phyloP scores from a whole-genome alignment of 2,797 vertebrate species.

The Epinephelus malabaricus region DNA sequence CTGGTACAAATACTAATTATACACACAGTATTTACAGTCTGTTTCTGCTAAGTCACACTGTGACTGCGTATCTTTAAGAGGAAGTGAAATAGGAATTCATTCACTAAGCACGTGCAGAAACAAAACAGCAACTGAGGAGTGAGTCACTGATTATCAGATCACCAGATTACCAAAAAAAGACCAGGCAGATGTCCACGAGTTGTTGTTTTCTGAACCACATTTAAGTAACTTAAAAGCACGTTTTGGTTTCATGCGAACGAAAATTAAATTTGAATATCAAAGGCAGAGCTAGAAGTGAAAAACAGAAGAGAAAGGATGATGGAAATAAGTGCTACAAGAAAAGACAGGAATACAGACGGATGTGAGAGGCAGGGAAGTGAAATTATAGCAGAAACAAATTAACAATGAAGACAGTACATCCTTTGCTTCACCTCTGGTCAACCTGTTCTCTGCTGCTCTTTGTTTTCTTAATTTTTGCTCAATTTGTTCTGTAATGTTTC shows the following conservation, averaged over 20 bases:
- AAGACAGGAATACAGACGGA: background rate
- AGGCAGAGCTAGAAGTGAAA: slow-evolving; percentile 20
- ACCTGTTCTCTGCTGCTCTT: slow-evolving; percentile 25
- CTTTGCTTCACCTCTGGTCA: slow-evolving; percentile 33
- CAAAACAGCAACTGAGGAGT: slow-evolving; percentile 53
- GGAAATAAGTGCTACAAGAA: background rate
- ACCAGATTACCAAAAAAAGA: slow-evolving; percentile 34
- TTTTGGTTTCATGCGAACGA: slow-evolving; percentile 12
- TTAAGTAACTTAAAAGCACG: background rate
- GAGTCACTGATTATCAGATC: slow-evolving; percentile 48
- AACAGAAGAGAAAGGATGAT: slow-evolving; percentile 14
- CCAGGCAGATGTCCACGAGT: background rate
- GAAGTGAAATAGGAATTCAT: slow-evolving; percentile 67
- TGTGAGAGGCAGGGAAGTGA: slow-evolving; percentile 8
- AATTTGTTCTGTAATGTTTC: slow-evolving; percentile 30
- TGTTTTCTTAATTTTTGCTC: slow-evolving; percentile 28
- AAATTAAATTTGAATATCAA: slow-evolving; percentile 15
- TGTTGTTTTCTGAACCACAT: slow-evolving; percentile 1
- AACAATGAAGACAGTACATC: slow-evolving; percentile 20
- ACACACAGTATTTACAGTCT: slow-evolving; percentile 8
- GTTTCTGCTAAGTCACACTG: slow-evolving; percentile 65
- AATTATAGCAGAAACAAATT: slow-evolving; percentile 30
- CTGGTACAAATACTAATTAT: slow-evolving; percentile 17
- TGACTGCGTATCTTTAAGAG: slow-evolving; percentile 42
- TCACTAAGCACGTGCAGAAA: slow-evolving; percentile 61